Conservation (phyloP, 2,797 vertebrate species). For the Chelonia mydas region DNA sequence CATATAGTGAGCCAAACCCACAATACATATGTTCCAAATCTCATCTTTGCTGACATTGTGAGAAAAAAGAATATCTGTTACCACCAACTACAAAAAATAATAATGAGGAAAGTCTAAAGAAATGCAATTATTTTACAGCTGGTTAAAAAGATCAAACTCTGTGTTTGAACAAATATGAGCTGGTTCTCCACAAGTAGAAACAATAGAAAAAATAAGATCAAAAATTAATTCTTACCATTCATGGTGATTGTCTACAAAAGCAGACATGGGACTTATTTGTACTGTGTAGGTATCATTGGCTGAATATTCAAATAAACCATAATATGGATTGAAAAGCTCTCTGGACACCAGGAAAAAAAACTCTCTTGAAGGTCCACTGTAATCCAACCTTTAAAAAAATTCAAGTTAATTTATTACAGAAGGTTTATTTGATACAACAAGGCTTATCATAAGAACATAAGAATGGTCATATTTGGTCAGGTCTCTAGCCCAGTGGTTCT, state of each 20-base stretch:
- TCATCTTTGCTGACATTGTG: slow-evolving; percentile 52
- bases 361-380: slow-evolving; percentile 97
- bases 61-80: slow-evolving; percentile 52
- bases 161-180: slow-evolving; percentile 3
- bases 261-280: slow-evolving; percentile 99
- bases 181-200: slow-evolving; percentile 14
- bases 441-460: slow-evolving; percentile 6
- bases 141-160: slow-evolving; percentile 19
- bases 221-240: slow-evolving; percentile 89
- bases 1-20: slow-evolving; percentile 28
- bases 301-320: slow-evolving; percentile 97
- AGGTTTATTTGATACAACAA: neutral
- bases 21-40: neutral
- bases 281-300: slow-evolving; percentile 99
- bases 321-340: slow-evolving; percentile 98
- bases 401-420: slow-evolving; percentile 35
- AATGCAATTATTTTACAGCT: slow-evolving; percentile 34
- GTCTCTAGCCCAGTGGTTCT: too few relatives aligned
- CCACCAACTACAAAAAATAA: slow-evolving; percentile 31
- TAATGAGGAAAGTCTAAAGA: slow-evolving; percentile 15
- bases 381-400: slow-evolving; percentile 90
- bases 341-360: slow-evolving; percentile 98
- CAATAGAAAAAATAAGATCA: neutral
- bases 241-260: slow-evolving; percentile 98
- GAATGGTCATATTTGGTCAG: neutral